Conservation (phyloP, 1,140 invertebrate genomes). For the Listronotus bonariensis region DNA sequence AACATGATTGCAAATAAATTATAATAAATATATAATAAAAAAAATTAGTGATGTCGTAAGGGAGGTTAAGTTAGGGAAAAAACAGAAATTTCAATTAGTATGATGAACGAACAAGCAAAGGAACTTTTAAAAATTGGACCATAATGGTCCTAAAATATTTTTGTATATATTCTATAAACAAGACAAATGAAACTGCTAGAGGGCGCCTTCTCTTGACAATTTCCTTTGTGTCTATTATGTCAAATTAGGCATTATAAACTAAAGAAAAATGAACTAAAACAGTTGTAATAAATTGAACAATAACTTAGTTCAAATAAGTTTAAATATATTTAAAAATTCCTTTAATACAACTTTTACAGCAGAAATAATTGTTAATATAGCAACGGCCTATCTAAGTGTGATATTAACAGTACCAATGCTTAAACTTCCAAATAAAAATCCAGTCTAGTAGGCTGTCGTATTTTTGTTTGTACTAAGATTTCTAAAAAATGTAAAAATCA, state of each 20-base stretch:
- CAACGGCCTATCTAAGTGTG: constrained; percentile 5
- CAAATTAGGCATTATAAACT: no score
- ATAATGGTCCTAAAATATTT: not conserved
- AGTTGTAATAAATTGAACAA: not conserved
- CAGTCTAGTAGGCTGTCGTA: no score
- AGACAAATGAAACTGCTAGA: constrained; percentile 6
- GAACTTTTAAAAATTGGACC: constrained; percentile 2
- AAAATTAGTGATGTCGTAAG: constrained; percentile 30
- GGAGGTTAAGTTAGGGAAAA: constrained; percentile 22
- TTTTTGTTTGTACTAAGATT: no score
- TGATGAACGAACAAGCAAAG: constrained; percentile 31
- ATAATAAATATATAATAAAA: constrained; percentile 40
- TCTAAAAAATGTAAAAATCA: no score
- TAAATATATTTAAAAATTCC: constrained; percentile 6
- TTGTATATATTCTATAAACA: not conserved
- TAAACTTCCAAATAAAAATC: constrained; percentile 9
- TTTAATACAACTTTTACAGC: constrained; percentile 2
- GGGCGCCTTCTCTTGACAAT: constrained; percentile 17
- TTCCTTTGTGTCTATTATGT: no score
- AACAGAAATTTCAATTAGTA: constrained; percentile 44
- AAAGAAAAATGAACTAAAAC: no score
- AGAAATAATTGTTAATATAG: constrained; percentile 8
- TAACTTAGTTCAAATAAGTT: not conserved
- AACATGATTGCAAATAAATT: constrained; percentile 40
- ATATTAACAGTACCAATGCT: constrained; percentile 1